phyloP scores from a whole-genome alignment of 2,113 vertebrate species.

The Melanerpes formicivorus region DNA sequence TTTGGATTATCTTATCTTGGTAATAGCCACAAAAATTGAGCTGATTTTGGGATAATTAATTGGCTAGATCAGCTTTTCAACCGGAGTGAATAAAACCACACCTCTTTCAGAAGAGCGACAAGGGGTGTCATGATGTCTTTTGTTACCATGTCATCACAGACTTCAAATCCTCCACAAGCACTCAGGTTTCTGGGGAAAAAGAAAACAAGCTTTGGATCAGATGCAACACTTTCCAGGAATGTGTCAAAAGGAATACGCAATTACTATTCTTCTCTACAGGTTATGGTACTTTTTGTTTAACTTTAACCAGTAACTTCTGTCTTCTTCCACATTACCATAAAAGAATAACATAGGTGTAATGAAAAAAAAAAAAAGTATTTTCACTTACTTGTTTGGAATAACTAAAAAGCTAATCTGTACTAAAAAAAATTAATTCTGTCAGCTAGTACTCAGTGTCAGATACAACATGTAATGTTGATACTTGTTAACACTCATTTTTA shows the following conservation, averaged over 20 bases:
- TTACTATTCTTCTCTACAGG: neutral
- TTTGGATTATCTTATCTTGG: neutral
- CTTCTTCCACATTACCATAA: neutral
- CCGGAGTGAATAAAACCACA: conserved; percentile 60
- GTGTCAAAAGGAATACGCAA: fast-evolving
- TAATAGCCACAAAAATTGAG: neutral
- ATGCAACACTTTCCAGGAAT: neutral
- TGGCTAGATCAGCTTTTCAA: neutral
- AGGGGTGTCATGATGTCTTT: conserved; percentile 94
- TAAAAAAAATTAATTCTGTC: neutral
- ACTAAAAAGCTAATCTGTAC: neutral
- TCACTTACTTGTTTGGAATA: neutral
- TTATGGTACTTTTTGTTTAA: neutral
- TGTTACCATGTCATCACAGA: conserved; percentile 96
- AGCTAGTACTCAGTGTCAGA: neutral
- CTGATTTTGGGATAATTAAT: neutral
- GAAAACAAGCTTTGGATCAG: neutral
- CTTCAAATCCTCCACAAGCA: conserved; percentile 92
- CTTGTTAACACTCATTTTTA: neutral
- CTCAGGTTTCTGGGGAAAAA: conserved; percentile 87
- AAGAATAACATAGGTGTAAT: neutral
- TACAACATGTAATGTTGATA: neutral
- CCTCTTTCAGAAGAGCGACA: conserved; percentile 90
- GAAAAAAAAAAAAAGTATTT: fast-evolving
- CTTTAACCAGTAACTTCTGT: neutral